Conservation (phyloP, 2,888 invertebrate species). For the Acholoe squamosa region DNA sequence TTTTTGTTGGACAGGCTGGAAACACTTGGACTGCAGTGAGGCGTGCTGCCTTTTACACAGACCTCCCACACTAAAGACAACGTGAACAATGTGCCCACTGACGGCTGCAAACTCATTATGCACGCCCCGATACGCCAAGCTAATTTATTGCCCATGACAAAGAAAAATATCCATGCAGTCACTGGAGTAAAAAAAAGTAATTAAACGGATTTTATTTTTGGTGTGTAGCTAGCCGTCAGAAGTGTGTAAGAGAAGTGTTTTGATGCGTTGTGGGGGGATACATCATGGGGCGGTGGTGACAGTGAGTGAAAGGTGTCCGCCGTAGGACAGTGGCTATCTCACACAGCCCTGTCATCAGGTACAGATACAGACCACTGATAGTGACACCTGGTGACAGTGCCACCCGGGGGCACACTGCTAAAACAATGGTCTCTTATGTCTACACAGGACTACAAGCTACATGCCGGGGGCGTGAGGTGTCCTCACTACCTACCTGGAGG, state of each 20-base stretch:
- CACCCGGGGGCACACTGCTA: neutral
- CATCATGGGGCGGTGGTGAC: constrained; percentile 29
- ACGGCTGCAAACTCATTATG: constrained; percentile 43
- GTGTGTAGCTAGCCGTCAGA: neutral
- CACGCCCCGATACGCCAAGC: neutral
- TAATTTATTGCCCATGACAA: constrained; percentile 48
- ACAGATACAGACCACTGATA: neutral
- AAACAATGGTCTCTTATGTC: neutral
- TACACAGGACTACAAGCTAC: neutral
- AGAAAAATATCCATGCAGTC: neutral
- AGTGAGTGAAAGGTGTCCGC: neutral
- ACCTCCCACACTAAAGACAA: neutral
- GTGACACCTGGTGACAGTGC: neutral
- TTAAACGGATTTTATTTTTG: constrained; percentile 21
- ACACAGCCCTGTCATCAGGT: neutral
- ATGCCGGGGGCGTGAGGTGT: neutral
- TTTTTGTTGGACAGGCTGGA: neutral
- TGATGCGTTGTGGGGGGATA: constrained; percentile 22
- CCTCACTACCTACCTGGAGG: constrained; percentile 36
- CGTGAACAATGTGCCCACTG: neutral
- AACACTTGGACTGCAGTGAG: constrained; percentile 22
- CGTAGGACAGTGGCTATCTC: neutral
- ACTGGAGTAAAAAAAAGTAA: constrained; percentile 44
- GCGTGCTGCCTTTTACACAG: neutral
- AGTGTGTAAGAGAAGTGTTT: constrained; percentile 5